Evolutionary conservation across 2,888 invertebrate genomes (phyloP), one percentile per base, ranked within the genome.

Genomic region (Protophormia terraenovae): DNA sequence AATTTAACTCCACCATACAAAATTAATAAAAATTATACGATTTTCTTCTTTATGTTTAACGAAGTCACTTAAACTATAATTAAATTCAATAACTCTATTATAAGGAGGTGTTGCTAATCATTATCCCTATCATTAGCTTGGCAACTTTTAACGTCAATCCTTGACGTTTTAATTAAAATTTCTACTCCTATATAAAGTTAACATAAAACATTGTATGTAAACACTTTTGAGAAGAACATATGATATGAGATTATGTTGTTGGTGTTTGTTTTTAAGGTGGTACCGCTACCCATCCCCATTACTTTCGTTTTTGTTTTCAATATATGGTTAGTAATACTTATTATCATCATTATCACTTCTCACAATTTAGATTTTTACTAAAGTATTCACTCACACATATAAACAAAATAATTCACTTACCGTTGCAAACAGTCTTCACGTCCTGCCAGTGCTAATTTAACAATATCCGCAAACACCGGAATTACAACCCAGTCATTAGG

Each of bases 401-500:
- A n/a, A 38, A 69, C 32, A 60, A 12, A 67, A 75, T 67, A 50
- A 77, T 78, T 53, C 72, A 90, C 91, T 92, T 89, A 93, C 93
- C 91, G 89, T 87, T 91, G 91, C 86, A 92, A 88, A 88, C 93
- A 93, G 85, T 91, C 92, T 86, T 92, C 92, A 88, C 93, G 91
- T 88, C 91, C 92, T 87, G 89, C 90, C 89, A 93, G 87, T 85
- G 93, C 93, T 88, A 93, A 91, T 90, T 92, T 92, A 89, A 93
- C 93, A 90, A 93, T 93, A 90, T 93, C 93, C 88, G 92, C 91
- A 91, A 93, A 93, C 87, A 93, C 92, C 87, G 93, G 93, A 89
- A 93, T 92, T 88, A 92, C 93, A 89, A 93, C 93, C 93, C 93
- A 93, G 90, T 93, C 93, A 89, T 92, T 92, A 86, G 91, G 91